Base-by-base conservation (phyloP, 2,888 invertebrate genomes). In the Microctonus aethiopoides region DNA sequence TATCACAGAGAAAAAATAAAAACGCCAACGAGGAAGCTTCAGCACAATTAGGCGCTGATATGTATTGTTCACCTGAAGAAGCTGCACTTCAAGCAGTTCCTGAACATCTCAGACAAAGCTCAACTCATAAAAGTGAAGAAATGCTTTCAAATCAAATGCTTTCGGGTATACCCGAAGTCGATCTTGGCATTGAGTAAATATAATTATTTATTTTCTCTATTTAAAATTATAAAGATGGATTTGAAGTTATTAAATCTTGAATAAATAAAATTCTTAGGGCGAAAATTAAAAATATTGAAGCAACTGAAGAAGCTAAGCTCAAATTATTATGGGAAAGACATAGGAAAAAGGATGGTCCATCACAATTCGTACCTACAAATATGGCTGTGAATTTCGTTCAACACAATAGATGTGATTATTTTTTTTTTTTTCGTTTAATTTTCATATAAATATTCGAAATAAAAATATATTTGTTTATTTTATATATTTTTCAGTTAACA, bases 111-210 rank as follows among this genome's bases (percentile, higher is more conserved):
- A 89, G 97, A 71, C 92, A 94, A 70, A 95, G 96, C 1, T 94
- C 95, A 0, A 91, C 94, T 0, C 94, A 95, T 79, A 90, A 94
- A 83, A 97, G 96, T 1, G 99, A 99, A 87, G 99, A 99, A 88
- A 98, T 99, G 97, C 91, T 99, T 80, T 99, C 99, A 2, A 98
- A 99, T 90, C 99, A 99, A 89, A 99, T 99, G 99, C 89, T 99
- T 4, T 98, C 97, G 83, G 99, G 99, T 41, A 99, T 99, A 76
- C 99, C 99, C 0, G 99, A 99, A 89, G 96, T 99, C 0, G 99
- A 99, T 88, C 90, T 99, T 65, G 99, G 99, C n/a, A 98, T 99
- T 78, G 97, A 98, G 91, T 92, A 84, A 87, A 89, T 86, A 59
- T 46, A 24, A 29, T 62, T 63, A 20, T 60, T 4, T 22, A 36